phyloP scores from a whole-genome alignment of 2,888 invertebrate genomes.

The Andrena marginata region DNA sequence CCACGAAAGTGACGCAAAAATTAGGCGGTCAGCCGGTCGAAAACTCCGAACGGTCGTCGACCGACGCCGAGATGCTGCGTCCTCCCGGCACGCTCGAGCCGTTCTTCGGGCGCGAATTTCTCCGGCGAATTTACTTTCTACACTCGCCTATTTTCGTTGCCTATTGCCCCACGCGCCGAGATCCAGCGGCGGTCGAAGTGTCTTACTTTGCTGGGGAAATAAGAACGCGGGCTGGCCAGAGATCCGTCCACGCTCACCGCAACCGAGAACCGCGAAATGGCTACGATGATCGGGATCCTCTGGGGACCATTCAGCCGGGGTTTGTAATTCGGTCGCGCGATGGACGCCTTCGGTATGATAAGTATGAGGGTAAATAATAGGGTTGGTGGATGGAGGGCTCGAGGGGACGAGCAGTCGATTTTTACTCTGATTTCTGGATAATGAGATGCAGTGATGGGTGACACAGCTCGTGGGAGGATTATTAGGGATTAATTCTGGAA shows the following conservation, averaged over 20 bases:
- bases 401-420: no score
- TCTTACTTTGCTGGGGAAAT: conserved; percentile 23
- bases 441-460: no score
- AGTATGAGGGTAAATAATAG: no score
- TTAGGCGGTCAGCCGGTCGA: conserved; percentile 3
- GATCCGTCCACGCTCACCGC: background rate
- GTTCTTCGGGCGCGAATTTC: conserved; percentile 50
- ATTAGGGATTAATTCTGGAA: no score
- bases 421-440: no score
- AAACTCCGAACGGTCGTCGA: conserved; percentile 22
- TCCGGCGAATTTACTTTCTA: conserved; percentile 66
- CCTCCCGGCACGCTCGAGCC: conserved; percentile 6
- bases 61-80: conserved; percentile 29
- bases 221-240: conserved; percentile 4
- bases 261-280: background rate
- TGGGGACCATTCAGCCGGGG: background rate
- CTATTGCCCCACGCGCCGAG: conserved; percentile 13
- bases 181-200: background rate
- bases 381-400: no score
- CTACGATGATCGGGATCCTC: conserved; percentile 1
- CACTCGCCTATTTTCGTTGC: conserved; percentile 63
- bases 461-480: no score
- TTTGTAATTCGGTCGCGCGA: background rate
- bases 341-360: no score
- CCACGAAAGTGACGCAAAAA: conserved; percentile 44